Evolutionary conservation across 1,140 invertebrate species (phyloP), one percentile per base, ranked within the genome.

Genomic region (Homarus americanus): DNA sequence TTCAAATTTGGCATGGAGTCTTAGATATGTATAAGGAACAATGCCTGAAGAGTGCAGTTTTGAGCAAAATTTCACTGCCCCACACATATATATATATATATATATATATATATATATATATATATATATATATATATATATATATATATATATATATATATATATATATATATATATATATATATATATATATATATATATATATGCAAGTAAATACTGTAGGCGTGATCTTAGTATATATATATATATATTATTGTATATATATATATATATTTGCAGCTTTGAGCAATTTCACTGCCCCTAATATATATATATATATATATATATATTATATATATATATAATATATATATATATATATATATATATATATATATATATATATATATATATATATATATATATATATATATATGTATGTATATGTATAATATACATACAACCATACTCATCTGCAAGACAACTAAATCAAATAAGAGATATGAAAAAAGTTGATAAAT

Each of bases 161-260:
- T 75, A 75, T 75, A 75, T 75, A 75, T 75, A 75, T 75, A 75
- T 75, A 75, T 75, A 40, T 79, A 49, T 79, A 49, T 79, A 28
- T 44, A 24, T 44, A 49, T 28, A 49, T 44, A 49, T 44, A 40
- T 41, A 28, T 79, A 49, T 79, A 49, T 79, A 49, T 44, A 20
- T 15, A 75, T 34, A 75, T 75, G 15, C 38, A n/a, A n/a, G n/a
- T n/a, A n/a, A n/a, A 69, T 5, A 69, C 66, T 9, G 24, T 28
- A 28, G 4, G 24, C 5, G 7, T 28, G 5, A 69, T 69, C 4
- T 69, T 9, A 4, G 24, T 69, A 69, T 69, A 24, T 69, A 69
- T 69, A 69, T 69, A 69, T 69, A 24, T 69, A 69, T 69, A 69
- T 69, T 4, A 9, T 7, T 69, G 32, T 69, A 24, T 69, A 24